These are phyloP conservation scores for Rotaria macrura DNA, from an alignment of 2,888 invertebrate genomes.

Conservation along the genomic window DNA sequence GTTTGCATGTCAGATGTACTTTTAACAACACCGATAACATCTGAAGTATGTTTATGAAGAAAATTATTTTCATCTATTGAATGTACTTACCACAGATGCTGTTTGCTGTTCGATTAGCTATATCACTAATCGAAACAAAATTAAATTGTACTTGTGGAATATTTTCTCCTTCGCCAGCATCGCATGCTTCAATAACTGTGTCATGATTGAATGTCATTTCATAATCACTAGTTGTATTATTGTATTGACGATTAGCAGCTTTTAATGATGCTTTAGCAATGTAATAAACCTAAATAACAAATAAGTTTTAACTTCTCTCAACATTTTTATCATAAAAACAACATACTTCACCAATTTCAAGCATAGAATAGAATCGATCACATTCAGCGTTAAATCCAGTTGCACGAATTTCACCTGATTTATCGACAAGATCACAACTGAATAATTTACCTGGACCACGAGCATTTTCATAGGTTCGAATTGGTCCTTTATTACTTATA, in stretches of 20 bases:
- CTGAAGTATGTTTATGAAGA: conserved; percentile 50
- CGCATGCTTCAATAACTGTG: conserved; percentile 53
- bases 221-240: conserved; percentile 76
- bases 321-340: not conserved
- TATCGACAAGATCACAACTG: conserved; percentile 80
- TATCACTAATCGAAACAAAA: conserved; percentile 64
- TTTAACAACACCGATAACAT: conserved; percentile 79
- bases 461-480: conserved; percentile 80
- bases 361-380: conserved; percentile 74
- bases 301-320: not conserved
- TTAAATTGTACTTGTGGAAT: conserved; percentile 69
- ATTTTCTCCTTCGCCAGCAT: conserved; percentile 49
- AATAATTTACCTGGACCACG: conserved; percentile 85
- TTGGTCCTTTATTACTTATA: conserved; percentile 67
- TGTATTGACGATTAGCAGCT: conserved; percentile 80
- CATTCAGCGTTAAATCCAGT: conserved; percentile 77
- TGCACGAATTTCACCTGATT: conserved; percentile 79
- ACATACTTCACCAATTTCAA: conserved; percentile 59
- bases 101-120: conserved; percentile 61
- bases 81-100: conserved; percentile 60
- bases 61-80: not conserved
- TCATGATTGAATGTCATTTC: conserved; percentile 79
- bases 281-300: conserved; percentile 62
- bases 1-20: conserved; percentile 61
- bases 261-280: conserved; percentile 75